Conservation (phyloP, 2,797 vertebrate genomes). For the Enteromius viviparus region DNA sequence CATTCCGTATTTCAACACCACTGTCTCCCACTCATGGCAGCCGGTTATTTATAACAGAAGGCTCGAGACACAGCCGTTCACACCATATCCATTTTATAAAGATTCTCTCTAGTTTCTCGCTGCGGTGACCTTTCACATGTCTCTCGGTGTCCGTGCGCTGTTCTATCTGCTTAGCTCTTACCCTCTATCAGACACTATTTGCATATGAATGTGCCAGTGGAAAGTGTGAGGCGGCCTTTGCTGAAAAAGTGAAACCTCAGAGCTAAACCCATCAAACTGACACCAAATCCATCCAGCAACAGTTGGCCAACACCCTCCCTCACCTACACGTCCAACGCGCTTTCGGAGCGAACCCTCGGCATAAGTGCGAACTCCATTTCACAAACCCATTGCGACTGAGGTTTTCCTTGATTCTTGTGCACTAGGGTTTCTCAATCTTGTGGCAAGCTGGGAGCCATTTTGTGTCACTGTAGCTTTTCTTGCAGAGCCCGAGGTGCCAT, state of each 20-base stretch:
- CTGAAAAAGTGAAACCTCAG: constrained; percentile 43
- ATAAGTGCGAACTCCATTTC: constrained; percentile 10
- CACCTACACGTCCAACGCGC: constrained; percentile 12
- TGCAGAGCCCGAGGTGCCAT: constrained; percentile 15
- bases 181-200: constrained; percentile 47
- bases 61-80: background rate
- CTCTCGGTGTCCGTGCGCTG: background rate
- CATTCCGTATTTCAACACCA: constrained; percentile 6
- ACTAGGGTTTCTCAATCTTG: constrained; percentile 9
- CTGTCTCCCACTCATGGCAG: constrained; percentile 19
- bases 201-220: constrained; percentile 52
- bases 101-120: constrained; percentile 35
- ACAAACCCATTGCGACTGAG: constrained; percentile 9
- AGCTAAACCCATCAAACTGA: constrained; percentile 45
- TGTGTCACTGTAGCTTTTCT: constrained; percentile 20
- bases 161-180: constrained; percentile 46
- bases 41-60: constrained; percentile 32
- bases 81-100: constrained; percentile 35
- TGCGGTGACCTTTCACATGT: constrained; percentile 39
- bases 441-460: constrained; percentile 47
- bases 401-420: constrained; percentile 12
- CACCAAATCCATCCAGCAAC: constrained; percentile 51
- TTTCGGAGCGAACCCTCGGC: constrained; percentile 18
- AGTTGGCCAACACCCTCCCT: constrained; percentile 37
- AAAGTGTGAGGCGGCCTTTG: constrained; percentile 47